phyloP scores from a whole-genome alignment of 2,113 vertebrate species.

The Gymnobelideus leadbeateri region DNA sequence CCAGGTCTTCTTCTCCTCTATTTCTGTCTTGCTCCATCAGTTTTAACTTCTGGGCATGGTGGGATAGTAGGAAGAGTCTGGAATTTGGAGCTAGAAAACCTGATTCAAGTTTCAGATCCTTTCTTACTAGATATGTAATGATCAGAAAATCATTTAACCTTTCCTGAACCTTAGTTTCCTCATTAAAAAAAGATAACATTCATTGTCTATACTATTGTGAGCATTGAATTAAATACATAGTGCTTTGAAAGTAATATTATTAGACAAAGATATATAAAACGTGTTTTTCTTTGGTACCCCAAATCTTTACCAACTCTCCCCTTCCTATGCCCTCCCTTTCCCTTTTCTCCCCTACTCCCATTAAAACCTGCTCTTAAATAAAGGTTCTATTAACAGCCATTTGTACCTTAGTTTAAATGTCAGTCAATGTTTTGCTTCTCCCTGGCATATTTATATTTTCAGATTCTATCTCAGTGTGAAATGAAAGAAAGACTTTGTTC shows the following conservation, averaged over 20 bases:
- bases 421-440: background rate
- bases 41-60: background rate
- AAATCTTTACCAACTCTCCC: background rate
- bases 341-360: background rate
- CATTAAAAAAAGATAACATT: background rate
- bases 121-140: background rate
- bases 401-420: background rate
- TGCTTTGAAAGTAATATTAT: background rate
- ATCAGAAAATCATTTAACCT: background rate
- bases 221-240: background rate
- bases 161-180: background rate
- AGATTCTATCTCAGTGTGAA: background rate
- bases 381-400: background rate
- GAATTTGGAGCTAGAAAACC: background rate
- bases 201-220: background rate
- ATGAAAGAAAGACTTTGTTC: background rate
- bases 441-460: background rate
- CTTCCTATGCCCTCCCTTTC: background rate
- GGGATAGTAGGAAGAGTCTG: background rate
- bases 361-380: background rate
- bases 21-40: background rate
- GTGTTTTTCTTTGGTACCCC: background rate
- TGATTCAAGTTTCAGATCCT: background rate
- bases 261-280: background rate
- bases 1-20: background rate